Evolutionary conservation across 2,797 vertebrate species (phyloP).

Genomic region (Oryzias sinensis): DNA sequence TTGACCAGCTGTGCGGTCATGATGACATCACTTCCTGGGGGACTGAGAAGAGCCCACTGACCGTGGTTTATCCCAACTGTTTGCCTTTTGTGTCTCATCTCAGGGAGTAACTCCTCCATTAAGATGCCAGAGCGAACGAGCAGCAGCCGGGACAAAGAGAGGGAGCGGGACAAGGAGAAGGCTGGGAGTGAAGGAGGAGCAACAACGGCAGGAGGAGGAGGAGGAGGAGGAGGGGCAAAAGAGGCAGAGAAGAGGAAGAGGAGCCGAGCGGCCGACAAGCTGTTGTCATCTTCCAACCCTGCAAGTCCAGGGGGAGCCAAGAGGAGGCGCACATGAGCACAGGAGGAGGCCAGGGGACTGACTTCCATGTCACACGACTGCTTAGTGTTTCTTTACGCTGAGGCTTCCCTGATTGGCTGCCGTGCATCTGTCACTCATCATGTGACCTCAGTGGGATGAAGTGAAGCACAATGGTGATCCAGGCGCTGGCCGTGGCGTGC

Average conservation of each 20-base stretch:
- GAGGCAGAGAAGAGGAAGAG: conserved; percentile 67
- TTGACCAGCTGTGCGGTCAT: too few relatives aligned
- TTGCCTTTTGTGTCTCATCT: neutral
- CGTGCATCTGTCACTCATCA: neutral
- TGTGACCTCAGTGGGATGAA: conserved; percentile 23
- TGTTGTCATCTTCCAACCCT: conserved; percentile 66
- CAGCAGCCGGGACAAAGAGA: conserved; percentile 37
- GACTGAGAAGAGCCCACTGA: too few relatives aligned
- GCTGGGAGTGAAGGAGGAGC: neutral
- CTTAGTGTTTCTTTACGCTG: neutral
- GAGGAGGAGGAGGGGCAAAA: conserved; percentile 44
- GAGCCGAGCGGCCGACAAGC: conserved; percentile 58
- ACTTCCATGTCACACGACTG: neutral
- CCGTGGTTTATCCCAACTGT: too few relatives aligned
- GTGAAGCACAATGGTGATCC: neutral
- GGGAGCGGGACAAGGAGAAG: conserved; percentile 8
- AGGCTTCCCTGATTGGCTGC: conserved; percentile 26
- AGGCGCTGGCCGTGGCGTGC: neutral
- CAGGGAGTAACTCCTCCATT: conserved; percentile 73
- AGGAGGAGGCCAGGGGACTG: neutral
- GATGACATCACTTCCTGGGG: too few relatives aligned
- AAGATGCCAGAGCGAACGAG: conserved; percentile 57
- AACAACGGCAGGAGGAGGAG: conserved; percentile 14
- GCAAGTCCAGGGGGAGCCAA: conserved; percentile 68
- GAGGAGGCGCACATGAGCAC: conserved; percentile 65